Evolutionary conservation across 2,797 vertebrate genomes (phyloP), one percentile per base, ranked within the genome.

Genomic region (Botia kubotai): DNA sequence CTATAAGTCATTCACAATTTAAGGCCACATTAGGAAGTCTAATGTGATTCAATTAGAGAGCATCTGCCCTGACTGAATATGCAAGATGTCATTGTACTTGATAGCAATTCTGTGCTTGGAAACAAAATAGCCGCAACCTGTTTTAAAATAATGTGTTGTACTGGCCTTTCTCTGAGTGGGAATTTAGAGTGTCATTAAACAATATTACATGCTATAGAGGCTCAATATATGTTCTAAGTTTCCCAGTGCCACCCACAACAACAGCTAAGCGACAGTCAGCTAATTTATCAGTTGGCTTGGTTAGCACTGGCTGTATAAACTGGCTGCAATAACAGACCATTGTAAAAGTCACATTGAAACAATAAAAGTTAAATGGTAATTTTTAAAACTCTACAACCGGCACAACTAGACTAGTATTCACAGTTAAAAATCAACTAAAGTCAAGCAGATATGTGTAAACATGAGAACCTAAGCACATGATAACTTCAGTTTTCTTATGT

Each of bases 31-130:
- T 80, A 68, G 33, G 72, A 62, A 60, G 46, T 63, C 73, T 85
- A 82, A 83, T 75, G 76, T 75, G 70, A 80, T 82, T 60, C 33
- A 77, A 79, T 85, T 85, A 84, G 50, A 80, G n/a, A 77, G 70
- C 58, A 77, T 83, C 76, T 66, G 65, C 74, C 66, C 53, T 46
- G 50, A 26, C 36, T 83, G 79, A 73, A 79, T 70, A 68, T 75
- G 60, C 53, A 43, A 53, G 33, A 36, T 79, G 62, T 36, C 26
- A 55, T 62, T 48, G n/a, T 33, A 43, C 23, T 75, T 69, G 63
- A 69, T 52, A 73, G 52, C 3, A 68, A 36, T 29, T 60, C 29
- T 58, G 21, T 70, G 55, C 50, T 60, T 83, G 69, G 65, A 21
- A 33, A 26, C 29, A 29, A 68, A 67, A 67, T 50, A 68, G 50